Percentiles rank a stretch among this genome's conserved stretches.
Conservation (phyloP, 2,888 invertebrate genomes). For the Drosophila gaucha region DNA sequence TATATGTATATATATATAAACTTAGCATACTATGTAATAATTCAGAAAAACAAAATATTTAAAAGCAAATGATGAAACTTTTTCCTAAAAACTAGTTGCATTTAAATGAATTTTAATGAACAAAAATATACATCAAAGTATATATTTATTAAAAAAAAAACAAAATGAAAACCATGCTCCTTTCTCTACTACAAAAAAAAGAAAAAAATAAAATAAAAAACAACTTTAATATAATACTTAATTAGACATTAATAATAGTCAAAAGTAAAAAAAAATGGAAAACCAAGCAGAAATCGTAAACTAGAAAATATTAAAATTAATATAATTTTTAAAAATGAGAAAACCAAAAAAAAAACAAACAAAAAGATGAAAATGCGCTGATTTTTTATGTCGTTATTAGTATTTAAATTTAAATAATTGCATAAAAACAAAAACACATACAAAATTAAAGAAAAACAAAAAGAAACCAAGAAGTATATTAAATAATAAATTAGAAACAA, state of each 20-base stretch:
- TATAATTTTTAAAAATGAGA: constrained; percentile 70
- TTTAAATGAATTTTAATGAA: constrained; percentile 81
- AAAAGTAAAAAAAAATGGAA: constrained; percentile 47
- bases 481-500: constrained; percentile 70
- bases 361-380: constrained; percentile 70
- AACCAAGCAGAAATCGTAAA: constrained; percentile 64
- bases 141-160: constrained; percentile 70
- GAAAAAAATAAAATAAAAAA: constrained; percentile 40
- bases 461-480: constrained; percentile 42
- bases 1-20: constrained; percentile 34
- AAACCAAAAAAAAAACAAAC: constrained; percentile 39
- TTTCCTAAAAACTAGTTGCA: constrained; percentile 81
- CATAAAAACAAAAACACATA: constrained; percentile 56
- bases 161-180: constrained; percentile 56
- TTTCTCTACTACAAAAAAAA: constrained; percentile 70
- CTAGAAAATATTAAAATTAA: constrained; percentile 77
- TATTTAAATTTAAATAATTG: constrained; percentile 79
- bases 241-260: constrained; percentile 79
- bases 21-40: constrained; percentile 63
- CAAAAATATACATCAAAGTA: constrained; percentile 76
- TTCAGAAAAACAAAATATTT: constrained; percentile 48
- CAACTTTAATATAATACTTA: constrained; percentile 78
- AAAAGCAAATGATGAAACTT: constrained; percentile 75
- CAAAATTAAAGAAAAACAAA: constrained; percentile 24
- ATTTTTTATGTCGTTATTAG: constrained; percentile 84